Evolutionary conservation across 2,888 invertebrate genomes (phyloP).

Genomic region (Teinopalpus imperialis): DNA sequence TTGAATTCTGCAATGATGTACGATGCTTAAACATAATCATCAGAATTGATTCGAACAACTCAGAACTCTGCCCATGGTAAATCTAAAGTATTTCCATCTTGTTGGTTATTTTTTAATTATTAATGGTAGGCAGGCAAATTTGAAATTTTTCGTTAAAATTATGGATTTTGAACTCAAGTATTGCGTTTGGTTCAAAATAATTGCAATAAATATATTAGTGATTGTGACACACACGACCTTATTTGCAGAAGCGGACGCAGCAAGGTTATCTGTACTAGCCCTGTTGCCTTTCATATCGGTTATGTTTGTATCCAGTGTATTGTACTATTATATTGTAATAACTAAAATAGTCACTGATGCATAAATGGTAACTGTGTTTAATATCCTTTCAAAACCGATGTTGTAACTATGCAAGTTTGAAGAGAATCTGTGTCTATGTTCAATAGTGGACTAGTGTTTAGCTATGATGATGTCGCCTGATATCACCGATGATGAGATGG

Average conservation of each 20-base stretch:
- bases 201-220: slow-evolving; percentile 32
- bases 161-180: not conserved
- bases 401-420: too few species aligned
- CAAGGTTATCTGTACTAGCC: slow-evolving; percentile 52
- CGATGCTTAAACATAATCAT: too few species aligned
- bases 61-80: too few species aligned
- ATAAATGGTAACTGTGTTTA: slow-evolving; percentile 1
- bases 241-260: slow-evolving; percentile 50
- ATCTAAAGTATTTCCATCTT: too few species aligned
- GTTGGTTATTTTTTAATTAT: too few species aligned
- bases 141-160: not conserved
- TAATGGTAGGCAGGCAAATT: too few species aligned
- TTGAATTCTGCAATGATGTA: too few species aligned
- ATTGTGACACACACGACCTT: slow-evolving; percentile 54
- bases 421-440: too few species aligned
- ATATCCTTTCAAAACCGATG: not conserved
- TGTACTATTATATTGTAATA: slow-evolving; percentile 5
- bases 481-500: too few species aligned
- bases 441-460: too few species aligned
- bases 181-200: slow-evolving; percentile 2
- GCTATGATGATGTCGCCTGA: too few species aligned
- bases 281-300: slow-evolving; percentile 27
- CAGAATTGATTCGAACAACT: too few species aligned
- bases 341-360: slow-evolving; percentile 4
- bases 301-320: slow-evolving; percentile 21